phyloP scores from a whole-genome alignment of 1,140 invertebrate species.

The Drosophila mauritiana region DNA sequence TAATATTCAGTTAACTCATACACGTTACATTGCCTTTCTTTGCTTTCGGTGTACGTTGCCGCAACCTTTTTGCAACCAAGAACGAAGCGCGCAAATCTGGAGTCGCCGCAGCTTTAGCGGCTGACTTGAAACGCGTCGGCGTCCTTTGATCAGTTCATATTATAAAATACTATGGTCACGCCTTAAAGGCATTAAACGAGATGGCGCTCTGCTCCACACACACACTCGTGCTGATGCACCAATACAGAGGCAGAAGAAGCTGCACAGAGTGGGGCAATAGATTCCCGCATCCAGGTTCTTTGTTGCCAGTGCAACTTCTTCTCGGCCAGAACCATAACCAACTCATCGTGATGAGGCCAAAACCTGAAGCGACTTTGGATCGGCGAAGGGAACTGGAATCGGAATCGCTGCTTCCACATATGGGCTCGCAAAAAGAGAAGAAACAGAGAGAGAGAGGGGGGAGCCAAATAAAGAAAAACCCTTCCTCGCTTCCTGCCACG shows the following conservation, averaged over 20 bases:
- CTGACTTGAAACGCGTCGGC: conserved; percentile 81
- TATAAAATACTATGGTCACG: conserved; percentile 85
- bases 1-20: not conserved
- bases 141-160: conserved; percentile 84
- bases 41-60: conserved; percentile 3
- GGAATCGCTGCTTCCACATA: conserved; percentile 78
- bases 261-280: conserved; percentile 58
- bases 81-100: conserved; percentile 75
- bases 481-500: conserved; percentile 76
- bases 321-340: conserved; percentile 45
- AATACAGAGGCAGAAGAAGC: conserved; percentile 15
- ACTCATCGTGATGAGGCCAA: conserved; percentile 54
- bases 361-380: conserved; percentile 55
- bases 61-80: conserved; percentile 52
- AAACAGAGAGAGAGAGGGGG: conserved; percentile 7
- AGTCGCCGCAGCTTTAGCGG: conserved; percentile 72
- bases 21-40: not conserved
- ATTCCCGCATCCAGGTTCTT: conserved; percentile 78
- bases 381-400: conserved; percentile 57
- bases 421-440: conserved; percentile 53
- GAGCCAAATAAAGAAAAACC: conserved; percentile 38
- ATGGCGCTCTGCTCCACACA: conserved; percentile 81
- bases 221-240: conserved; percentile 26
- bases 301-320: conserved; percentile 47
- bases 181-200: conserved; percentile 85